Percentiles rank a stretch among this genome's conserved stretches.
phyloP scores from a whole-genome alignment of 1,140 invertebrate species.

The Zaprionus ghesquierei region DNA sequence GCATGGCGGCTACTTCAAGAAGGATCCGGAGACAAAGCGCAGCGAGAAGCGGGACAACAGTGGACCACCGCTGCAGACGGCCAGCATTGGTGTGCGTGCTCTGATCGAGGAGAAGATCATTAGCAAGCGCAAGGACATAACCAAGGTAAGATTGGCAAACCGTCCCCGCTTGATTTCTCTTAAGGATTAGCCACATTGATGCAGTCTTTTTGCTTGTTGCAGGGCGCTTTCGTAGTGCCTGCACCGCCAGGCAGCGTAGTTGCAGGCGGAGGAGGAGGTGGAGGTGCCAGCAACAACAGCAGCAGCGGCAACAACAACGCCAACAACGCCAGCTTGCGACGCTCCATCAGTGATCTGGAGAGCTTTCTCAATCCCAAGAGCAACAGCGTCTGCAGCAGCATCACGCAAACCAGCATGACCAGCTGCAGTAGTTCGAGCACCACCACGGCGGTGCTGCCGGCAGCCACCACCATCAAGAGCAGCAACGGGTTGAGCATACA shows the following conservation, averaged over 20 bases:
- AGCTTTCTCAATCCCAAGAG: conserved; percentile 76
- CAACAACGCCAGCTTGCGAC: conserved; percentile 52
- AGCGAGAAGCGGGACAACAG: conserved; percentile 91
- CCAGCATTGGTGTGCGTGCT: conserved; percentile 92
- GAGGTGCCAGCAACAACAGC: neutral
- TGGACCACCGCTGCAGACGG: conserved; percentile 92
- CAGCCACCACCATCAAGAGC: conserved; percentile 74
- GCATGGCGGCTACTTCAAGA: conserved; percentile 98
- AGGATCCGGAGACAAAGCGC: conserved; percentile 94
- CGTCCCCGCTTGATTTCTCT: too few relatives aligned
- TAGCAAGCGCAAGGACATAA: conserved; percentile 86
- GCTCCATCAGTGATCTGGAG: conserved; percentile 78
- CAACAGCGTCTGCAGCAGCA: conserved; percentile 26
- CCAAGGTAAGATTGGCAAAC: conserved; percentile 55
- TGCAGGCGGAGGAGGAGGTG: too few relatives aligned
- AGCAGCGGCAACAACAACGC: conserved; percentile 20
- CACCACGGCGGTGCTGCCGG: conserved; percentile 62
- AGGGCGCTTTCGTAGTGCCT: conserved; percentile 82
- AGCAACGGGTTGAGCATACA: conserved; percentile 62
- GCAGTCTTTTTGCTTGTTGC: conserved; percentile 1
- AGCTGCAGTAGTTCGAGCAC: conserved; percentile 34
- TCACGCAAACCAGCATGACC: conserved; percentile 45
- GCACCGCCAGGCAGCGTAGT: conserved; percentile 67
- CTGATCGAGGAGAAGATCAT: conserved; percentile 96
- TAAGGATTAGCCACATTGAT: neutral